These are phyloP conservation scores for Anableps anableps DNA, from an alignment of 2,797 vertebrate genomes.

Conservation along the genomic window DNA sequence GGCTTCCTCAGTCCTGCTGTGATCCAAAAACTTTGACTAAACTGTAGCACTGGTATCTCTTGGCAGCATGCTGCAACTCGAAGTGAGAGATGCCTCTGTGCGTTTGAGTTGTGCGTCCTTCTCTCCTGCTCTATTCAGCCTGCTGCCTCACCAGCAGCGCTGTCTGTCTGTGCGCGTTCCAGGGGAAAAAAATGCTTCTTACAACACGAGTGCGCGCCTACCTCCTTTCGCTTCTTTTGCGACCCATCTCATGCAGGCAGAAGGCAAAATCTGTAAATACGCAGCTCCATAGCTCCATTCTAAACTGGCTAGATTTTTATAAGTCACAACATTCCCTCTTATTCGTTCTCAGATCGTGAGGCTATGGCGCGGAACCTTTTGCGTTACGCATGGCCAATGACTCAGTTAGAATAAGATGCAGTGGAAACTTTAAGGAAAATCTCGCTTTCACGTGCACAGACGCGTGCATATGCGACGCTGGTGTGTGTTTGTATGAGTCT, in stretches of 20 bases:
- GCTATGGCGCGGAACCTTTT: conserved; percentile 22
- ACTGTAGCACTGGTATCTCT: conserved; percentile 12
- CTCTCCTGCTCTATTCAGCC: conserved; percentile 49
- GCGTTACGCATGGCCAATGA: conserved; percentile 31
- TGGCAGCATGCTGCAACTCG: conserved; percentile 34
- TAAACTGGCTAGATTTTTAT: neutral
- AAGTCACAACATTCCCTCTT: neutral
- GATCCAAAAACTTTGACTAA: conserved; percentile 46
- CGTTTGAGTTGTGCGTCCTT: conserved; percentile 39
- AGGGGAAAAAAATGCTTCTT: conserved; percentile 45
- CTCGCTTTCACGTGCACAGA: neutral
- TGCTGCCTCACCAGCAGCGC: conserved; percentile 64
- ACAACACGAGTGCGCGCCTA: conserved; percentile 71
- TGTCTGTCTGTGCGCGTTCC: conserved; percentile 65
- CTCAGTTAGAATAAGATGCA: conserved; percentile 8
- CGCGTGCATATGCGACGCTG: neutral
- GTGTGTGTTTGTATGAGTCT: neutral
- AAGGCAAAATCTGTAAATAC: conserved; percentile 38
- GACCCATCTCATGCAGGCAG: conserved; percentile 25
- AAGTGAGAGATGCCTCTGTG: conserved; percentile 60
- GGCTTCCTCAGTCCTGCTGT: conserved; percentile 16
- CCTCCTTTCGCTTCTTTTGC: conserved; percentile 49
- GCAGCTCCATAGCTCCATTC: neutral
- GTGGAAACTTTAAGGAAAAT: neutral
- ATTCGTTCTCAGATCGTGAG: neutral